Percentiles rank a stretch among this genome's conserved stretches.
phyloP scores from a whole-genome alignment of 2,797 vertebrate genomes.

The Pseudochromis fuscus region DNA sequence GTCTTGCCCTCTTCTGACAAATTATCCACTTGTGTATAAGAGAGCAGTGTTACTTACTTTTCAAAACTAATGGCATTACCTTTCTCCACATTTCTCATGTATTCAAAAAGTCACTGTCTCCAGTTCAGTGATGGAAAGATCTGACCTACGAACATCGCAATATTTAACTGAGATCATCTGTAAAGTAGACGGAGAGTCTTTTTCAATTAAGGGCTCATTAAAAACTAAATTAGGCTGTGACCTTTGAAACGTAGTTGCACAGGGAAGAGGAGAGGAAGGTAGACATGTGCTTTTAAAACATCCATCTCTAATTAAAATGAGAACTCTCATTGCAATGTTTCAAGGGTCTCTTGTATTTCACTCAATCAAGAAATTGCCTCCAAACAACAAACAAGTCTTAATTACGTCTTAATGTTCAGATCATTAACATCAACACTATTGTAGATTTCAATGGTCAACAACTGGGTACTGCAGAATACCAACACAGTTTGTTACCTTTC shows the following conservation, averaged over 20 bases:
- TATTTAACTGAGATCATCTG: conserved; percentile 82
- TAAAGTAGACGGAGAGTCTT: conserved; percentile 76
- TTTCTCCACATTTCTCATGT: conserved; percentile 43
- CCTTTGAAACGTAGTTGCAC: conserved; percentile 78
- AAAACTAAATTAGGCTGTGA: conserved; percentile 81
- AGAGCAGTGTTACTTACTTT: conserved; percentile 40
- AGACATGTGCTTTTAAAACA: conserved; percentile 62
- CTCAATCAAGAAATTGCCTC: conserved; percentile 15
- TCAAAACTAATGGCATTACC: conserved; percentile 26
- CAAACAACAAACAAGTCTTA: conserved; percentile 13
- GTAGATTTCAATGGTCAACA: conserved; percentile 9
- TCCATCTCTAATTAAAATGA: conserved; percentile 67
- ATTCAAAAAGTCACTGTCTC: conserved; percentile 49
- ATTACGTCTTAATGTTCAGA: conserved; percentile 11
- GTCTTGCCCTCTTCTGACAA: background rate
- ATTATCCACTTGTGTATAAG: conserved; percentile 18
- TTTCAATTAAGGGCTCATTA: conserved; percentile 84
- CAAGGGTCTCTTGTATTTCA: conserved; percentile 12
- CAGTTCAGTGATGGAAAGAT: conserved; percentile 53
- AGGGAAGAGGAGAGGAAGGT: conserved; percentile 72
- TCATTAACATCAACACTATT: conserved; percentile 4
- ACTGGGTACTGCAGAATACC: conserved; percentile 18
- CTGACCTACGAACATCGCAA: conserved; percentile 74
- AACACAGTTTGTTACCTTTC: background rate
- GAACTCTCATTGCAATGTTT: conserved; percentile 35